Percentiles rank a stretch among this genome's conserved stretches.
Conservation (phyloP, 2,113 vertebrate genomes). For the Ophthalmolycus amberensis region DNA sequence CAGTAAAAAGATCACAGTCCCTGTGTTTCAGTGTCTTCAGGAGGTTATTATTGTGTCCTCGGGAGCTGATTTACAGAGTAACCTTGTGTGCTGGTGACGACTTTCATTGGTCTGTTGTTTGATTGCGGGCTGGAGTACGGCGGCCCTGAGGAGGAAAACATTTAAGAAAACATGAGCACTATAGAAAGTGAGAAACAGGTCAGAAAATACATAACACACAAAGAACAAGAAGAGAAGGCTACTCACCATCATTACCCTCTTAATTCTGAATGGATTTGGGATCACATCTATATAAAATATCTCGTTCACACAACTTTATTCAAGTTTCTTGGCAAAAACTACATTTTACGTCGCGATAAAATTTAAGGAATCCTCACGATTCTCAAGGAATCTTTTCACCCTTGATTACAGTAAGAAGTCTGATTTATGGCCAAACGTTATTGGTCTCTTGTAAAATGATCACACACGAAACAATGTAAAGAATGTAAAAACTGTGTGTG, state of each 20-base stretch:
- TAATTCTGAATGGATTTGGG: background rate
- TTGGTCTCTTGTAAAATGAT: background rate
- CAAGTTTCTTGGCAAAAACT: background rate
- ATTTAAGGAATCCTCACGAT: too few species aligned
- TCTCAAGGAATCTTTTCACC: too few species aligned
- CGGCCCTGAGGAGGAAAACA: conserved; percentile 30
- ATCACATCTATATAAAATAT: background rate
- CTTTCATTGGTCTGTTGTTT: conserved; percentile 70
- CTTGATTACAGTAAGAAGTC: background rate
- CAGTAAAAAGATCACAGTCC: conserved; percentile 79
- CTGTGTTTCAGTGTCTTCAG: conserved; percentile 69
- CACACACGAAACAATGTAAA: background rate
- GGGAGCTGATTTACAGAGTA: conserved; percentile 76
- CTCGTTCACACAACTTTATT: background rate
- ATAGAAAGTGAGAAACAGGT: background rate
- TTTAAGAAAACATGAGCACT: background rate
- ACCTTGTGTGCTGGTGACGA: conserved; percentile 52
- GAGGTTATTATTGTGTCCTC: conserved; percentile 74
- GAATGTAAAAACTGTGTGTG: background rate
- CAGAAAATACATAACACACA: background rate
- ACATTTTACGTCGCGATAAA: background rate
- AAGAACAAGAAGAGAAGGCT: background rate
- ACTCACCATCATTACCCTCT: background rate
- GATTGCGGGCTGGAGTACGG: conserved; percentile 50
- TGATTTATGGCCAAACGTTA: background rate